phyloP scores from a whole-genome alignment of 2,888 invertebrate species.

The Meghimatium bilineatum region DNA sequence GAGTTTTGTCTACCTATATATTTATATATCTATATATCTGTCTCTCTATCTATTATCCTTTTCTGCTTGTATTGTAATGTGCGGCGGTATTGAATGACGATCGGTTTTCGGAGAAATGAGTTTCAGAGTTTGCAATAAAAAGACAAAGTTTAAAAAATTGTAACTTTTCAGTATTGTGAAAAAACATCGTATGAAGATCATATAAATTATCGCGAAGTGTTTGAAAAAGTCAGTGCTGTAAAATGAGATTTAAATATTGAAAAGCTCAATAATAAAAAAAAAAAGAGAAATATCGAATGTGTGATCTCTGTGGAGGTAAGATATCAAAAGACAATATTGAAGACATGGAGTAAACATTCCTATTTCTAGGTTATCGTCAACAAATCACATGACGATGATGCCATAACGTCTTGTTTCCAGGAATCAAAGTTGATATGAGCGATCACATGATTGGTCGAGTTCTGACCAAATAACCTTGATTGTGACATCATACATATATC shows the following conservation, averaged over 20 bases:
- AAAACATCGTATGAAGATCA: neutral
- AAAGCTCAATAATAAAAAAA: neutral
- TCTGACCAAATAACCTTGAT: neutral
- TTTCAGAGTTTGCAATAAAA: no score
- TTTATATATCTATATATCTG: no score
- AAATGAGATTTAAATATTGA: neutral
- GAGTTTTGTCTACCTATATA: no score
- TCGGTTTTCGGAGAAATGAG: no score
- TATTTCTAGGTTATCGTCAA: neutral
- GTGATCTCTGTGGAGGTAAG: neutral
- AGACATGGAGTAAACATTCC: neutral
- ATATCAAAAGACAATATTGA: neutral
- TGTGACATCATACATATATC: neutral
- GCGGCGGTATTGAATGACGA: no score
- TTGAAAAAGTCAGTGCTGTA: neutral
- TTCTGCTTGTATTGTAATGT: no score
- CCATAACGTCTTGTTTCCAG: neutral
- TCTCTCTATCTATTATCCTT: no score
- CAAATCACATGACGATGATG: neutral
- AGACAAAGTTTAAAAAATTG: neutral
- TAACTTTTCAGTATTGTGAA: neutral
- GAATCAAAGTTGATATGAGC: neutral
- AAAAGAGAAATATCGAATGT: constrained; percentile 15
- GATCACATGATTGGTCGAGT: no score
- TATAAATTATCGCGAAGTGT: neutral